These are phyloP conservation scores for Anticlea derivata DNA, from an alignment of 2,888 invertebrate genomes.

Conservation along the genomic window DNA sequence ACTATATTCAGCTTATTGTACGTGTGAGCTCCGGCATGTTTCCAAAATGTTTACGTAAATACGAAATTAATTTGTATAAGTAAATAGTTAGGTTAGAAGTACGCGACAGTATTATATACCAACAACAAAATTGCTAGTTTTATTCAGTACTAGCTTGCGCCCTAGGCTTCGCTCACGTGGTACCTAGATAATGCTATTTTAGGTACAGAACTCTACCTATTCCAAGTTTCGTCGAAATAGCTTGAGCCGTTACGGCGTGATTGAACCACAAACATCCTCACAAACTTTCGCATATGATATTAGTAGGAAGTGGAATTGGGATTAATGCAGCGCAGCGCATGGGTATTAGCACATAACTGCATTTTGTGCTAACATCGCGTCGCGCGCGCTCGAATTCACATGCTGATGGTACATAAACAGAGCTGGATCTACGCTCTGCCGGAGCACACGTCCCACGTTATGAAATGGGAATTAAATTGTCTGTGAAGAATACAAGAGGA, in stretches of 20 bases:
- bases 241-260: no score
- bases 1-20: slow-evolving; percentile 45
- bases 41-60: slow-evolving; percentile 24
- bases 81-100: background rate
- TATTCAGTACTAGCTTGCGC: no score
- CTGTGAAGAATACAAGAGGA: slow-evolving; percentile 69
- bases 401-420: slow-evolving; percentile 48
- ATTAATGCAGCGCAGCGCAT: slow-evolving; percentile 20
- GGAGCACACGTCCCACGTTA: slow-evolving; percentile 55
- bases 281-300: no score
- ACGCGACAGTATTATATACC: background rate
- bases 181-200: no score
- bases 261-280: no score
- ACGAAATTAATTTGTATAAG: slow-evolving; percentile 10
- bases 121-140: background rate
- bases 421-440: slow-evolving; percentile 38
- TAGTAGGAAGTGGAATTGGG: background rate
- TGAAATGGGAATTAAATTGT: slow-evolving; percentile 74
- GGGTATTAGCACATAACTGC: slow-evolving; percentile 15
- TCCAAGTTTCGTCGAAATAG: no score
- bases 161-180: no score
- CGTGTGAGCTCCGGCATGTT: slow-evolving; percentile 31
- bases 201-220: no score
- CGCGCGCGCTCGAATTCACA: slow-evolving; percentile 50
- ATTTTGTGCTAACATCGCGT: slow-evolving; percentile 42